Evolutionary conservation across 2,888 invertebrate species (phyloP), one percentile per base, ranked within the genome.

Genomic region (Morpho deidamia): DNA sequence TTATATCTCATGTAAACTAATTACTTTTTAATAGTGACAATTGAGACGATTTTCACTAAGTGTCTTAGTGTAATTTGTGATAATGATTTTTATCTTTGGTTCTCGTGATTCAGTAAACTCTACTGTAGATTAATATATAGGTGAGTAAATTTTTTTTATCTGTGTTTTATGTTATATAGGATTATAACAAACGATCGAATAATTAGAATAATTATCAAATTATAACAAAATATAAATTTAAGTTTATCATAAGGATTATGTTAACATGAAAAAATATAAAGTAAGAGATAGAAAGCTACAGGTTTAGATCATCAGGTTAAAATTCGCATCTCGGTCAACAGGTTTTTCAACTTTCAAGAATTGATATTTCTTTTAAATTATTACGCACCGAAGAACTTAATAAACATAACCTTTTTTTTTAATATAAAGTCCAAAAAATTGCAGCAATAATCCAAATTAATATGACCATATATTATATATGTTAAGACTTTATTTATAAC

Each of bases 11-110:
- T 23, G 3, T 23, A 23, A 23, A 5, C 23, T 37, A 37, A 37
- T 8, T 37, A 4, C 8, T 37, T 10, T 37, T 10, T 37, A 37
- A 37, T 37, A 37, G 8, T 37, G 10, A 37, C 35, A 37, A 37
- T 7, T 10, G 35, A 37, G 33, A 38, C 10, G 37, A 43, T 47
- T 51, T 41, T 44, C 40, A 33, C 35, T 42, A 9, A 50, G 62
- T 60, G 65, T 58, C 56, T 55, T 14, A 58, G 53, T 61, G 56
- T 51, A 55, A 52, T 42, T 57, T 54, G 66, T 67, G 65, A 62
- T 58, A 63, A 58, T 52, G 34, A 32, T 61, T 60, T 61, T 60
- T 63, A 62, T 60, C 57, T 65, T 53, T 59, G 5, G 46, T 61
- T 55, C 48, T 45, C 41, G 51, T 44, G 37, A 51, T 57, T 56